Conservation (phyloP, 2,113 vertebrate genomes). For the Podarcis raffonei region DNA sequence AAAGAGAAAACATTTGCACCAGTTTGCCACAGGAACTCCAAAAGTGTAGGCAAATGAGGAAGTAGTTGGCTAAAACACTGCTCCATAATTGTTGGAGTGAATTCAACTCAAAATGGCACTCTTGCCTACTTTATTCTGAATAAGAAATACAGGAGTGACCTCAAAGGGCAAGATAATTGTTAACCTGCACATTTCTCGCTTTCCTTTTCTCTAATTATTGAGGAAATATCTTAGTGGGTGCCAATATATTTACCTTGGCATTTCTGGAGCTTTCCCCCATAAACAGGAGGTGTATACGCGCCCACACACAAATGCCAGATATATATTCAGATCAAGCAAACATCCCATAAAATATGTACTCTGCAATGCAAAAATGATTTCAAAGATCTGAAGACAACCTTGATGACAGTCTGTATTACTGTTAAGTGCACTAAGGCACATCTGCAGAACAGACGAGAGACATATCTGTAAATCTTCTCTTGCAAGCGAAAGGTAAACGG, state of each 20-base stretch:
- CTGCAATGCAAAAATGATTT: conserved; percentile 66
- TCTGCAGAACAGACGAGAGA: conserved; percentile 64
- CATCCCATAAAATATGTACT: conserved; percentile 69
- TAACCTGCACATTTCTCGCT: conserved; percentile 69
- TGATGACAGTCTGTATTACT: conserved; percentile 60
- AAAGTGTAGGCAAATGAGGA: conserved; percentile 24
- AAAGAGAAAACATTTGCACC: conserved; percentile 51
- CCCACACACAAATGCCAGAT: conserved; percentile 58
- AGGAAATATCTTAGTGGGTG: conserved; percentile 22
- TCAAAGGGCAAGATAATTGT: conserved; percentile 69
- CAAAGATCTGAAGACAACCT: conserved; percentile 65
- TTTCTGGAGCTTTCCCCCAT: conserved; percentile 49
- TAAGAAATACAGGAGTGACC: conserved; percentile 70
- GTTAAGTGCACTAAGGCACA: conserved; percentile 62
- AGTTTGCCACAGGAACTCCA: conserved; percentile 42
- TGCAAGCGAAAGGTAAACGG: conserved; percentile 64
- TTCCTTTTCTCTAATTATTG: conserved; percentile 43
- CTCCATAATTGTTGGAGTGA: conserved; percentile 65
- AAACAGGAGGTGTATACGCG: conserved; percentile 43
- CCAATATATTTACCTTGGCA: conserved; percentile 49
- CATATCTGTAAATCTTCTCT: conserved; percentile 62
- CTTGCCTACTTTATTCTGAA: conserved; percentile 70
- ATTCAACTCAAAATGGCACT: conserved; percentile 70
- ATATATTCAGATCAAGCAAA: conserved; percentile 69
- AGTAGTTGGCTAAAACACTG: conserved; percentile 54